Base-by-base conservation (phyloP, 2,113 vertebrate species). In the Anolis carolinensis region DNA sequence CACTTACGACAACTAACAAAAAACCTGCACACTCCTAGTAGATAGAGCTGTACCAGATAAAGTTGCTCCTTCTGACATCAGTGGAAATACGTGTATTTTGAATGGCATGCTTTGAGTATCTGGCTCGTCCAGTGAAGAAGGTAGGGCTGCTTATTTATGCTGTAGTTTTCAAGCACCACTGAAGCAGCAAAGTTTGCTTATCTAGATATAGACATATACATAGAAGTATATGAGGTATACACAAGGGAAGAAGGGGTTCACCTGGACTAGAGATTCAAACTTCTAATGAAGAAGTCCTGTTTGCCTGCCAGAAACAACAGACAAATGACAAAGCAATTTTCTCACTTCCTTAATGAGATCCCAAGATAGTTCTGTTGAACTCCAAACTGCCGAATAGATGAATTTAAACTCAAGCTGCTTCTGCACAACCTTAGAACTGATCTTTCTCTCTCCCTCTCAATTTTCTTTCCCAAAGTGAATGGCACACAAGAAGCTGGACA, bases 291-390 rank as follows among this genome's bases (percentile, higher is more conserved):
- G 62, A 70, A 86, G 85, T 83, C 92, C 63, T 79, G 50, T 89
- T 91, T 89, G 39, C 90, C 88, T 95, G 91, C 81, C 80, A 92
- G 90, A 89, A 87, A 93, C 59, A 94, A 91, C 1, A 95, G 91
- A 93, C 72, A 95, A 92, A 92, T 91, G 89, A 93, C 92, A 96
- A 94, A 93, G 82, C 90, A 94, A 94, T 92, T 92, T 93, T 94
- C 88, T 81, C 85, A 93, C 87, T 91, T 93, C 55, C 83, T 90
- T 96, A 95, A 95, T 95, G 93, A 96, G 92, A 93, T 92, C 92
- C 93, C 95, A 92, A 82, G 91, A 84, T 93, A 92, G 32, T 86
- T 90, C 55, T 89, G 86, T 84, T 87, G 23, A 90, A 76, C 77
- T 94, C 87, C 84, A 94, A 95, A 91, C 82, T 81, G 44, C 89